A percentile compares a stretch with the other conserved stretches of the same genome.
Conservation (phyloP, 2,888 invertebrate species). For the Eueremaeus valkanovi region DNA sequence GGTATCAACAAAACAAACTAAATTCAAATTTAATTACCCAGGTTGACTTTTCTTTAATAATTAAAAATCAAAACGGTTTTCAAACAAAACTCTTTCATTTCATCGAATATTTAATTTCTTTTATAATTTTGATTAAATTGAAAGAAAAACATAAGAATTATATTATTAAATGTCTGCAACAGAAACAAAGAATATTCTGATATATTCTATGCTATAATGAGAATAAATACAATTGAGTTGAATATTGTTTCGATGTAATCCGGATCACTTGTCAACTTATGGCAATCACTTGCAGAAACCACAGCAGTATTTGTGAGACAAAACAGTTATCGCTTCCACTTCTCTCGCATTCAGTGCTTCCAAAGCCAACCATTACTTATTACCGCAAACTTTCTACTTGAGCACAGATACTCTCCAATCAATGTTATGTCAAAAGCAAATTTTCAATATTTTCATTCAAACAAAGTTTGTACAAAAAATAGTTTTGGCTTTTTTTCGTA, state of each 20-base stretch:
- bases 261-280: constrained; percentile 3
- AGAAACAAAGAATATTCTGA: background rate
- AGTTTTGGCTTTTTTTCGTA: constrained; percentile 2
- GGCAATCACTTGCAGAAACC: constrained; percentile 30
- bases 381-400: background rate
- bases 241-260: too few species aligned
- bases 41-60: too few species aligned
- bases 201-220: too few species aligned
- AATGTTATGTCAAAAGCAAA: constrained; percentile 18
- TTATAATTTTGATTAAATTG: too few species aligned
- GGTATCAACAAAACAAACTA: too few species aligned
- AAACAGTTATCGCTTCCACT: too few species aligned
- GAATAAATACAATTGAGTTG: too few species aligned
- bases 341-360: background rate
- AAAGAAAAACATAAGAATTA: too few species aligned
- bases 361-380: background rate
- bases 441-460: background rate
- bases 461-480: background rate
- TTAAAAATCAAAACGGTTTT: too few species aligned
- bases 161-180: background rate
- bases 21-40: too few species aligned
- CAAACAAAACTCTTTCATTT: too few species aligned
- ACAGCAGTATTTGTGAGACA: background rate
- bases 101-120: too few species aligned
- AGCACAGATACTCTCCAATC: background rate